A percentile compares a stretch with the other conserved stretches of the same genome.
Conservation (phyloP, 1,140 invertebrate species). For the Tetragnatha versicolor region DNA sequence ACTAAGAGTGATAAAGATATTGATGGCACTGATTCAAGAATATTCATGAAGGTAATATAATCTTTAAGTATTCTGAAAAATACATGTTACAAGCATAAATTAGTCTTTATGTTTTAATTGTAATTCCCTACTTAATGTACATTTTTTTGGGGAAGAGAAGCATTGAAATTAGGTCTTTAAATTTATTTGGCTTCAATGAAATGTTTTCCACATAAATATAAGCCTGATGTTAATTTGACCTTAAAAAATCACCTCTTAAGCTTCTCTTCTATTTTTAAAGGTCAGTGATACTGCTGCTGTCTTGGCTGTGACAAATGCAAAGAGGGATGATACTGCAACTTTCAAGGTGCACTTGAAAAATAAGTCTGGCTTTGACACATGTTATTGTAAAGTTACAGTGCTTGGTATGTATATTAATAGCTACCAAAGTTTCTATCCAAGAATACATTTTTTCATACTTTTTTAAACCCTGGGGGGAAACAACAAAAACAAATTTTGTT, state of each 20-base stretch:
- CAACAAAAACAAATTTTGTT: neutral
- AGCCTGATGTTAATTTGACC: too few relatives aligned
- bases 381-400: constrained; percentile 91
- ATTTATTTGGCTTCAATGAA: too few relatives aligned
- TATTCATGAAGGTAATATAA: constrained; percentile 43
- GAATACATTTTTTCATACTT: neutral
- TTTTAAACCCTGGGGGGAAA: neutral
- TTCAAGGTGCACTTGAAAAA: constrained; percentile 94
- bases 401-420: constrained; percentile 63
- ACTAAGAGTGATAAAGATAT: constrained; percentile 65
- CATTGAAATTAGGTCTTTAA: too few relatives aligned
- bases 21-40: constrained; percentile 39
- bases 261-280: constrained; percentile 45
- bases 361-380: constrained; percentile 91
- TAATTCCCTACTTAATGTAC: too few relatives aligned
- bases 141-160: too few relatives aligned
- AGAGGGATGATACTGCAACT: constrained; percentile 87
- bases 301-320: constrained; percentile 90
- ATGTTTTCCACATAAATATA: too few relatives aligned
- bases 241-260: too few relatives aligned
- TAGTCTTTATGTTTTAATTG: constrained; percentile 4
- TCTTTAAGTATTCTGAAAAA: neutral
- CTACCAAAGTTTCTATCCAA: too few relatives aligned
- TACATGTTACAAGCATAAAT: neutral
- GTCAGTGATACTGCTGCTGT: constrained; percentile 85